A percentile compares a stretch with the other conserved stretches of the same genome.
phyloP scores from a whole-genome alignment of 2,797 vertebrate genomes.

The Danionella dracula region DNA sequence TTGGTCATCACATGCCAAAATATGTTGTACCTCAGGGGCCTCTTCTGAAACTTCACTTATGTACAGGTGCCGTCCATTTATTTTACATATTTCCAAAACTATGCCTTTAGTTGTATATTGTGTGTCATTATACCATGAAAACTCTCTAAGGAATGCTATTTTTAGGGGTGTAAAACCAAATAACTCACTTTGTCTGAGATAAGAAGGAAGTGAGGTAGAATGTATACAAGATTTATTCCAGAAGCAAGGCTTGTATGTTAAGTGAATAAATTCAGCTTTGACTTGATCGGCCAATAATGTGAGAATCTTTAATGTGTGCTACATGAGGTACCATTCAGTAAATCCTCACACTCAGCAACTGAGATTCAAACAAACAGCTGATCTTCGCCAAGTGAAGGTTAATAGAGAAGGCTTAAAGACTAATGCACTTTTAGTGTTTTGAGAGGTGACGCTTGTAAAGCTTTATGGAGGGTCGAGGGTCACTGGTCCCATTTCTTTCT shows the following conservation, averaged over 20 bases:
- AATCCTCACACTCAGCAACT: neutral
- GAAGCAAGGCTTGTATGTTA: neutral
- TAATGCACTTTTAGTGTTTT: neutral
- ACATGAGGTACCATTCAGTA: neutral
- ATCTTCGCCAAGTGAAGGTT: neutral
- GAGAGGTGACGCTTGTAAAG: neutral
- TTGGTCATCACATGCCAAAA: too few species aligned
- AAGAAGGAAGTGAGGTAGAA: neutral
- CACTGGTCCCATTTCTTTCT: neutral
- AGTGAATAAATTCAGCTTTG: neutral
- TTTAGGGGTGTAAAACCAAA: too few species aligned
- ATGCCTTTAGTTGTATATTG: too few species aligned
- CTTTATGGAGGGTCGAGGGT: slow-evolving; percentile 4
- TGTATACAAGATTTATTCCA: neutral
- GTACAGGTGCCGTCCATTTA: too few species aligned
- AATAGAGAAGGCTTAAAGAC: neutral
- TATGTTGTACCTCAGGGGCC: too few species aligned
- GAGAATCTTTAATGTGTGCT: neutral
- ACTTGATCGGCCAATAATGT: neutral
- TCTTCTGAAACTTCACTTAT: too few species aligned
- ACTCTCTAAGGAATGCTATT: too few species aligned
- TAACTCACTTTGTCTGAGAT: neutral
- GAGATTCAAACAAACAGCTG: neutral
- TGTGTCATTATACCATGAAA: too few species aligned
- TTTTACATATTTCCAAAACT: too few species aligned